Conservation (phyloP, 2,888 invertebrate genomes). For the Blastobasis lacticolella region DNA sequence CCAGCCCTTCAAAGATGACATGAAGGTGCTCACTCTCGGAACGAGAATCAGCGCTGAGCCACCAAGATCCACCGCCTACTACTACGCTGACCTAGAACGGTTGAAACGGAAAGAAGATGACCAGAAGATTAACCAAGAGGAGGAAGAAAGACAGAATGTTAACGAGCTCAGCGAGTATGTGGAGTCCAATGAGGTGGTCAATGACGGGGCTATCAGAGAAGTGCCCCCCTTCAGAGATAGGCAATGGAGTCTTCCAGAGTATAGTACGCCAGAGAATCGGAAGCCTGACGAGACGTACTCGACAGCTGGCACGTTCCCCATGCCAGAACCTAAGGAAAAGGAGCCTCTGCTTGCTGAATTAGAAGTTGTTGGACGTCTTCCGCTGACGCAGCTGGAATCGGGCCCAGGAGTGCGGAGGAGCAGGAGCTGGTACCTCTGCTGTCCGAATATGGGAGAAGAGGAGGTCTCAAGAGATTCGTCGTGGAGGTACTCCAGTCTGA, state of each 20-base stretch:
- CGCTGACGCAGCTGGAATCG: slow-evolving; percentile 49
- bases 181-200: slow-evolving; percentile 44
- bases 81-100: slow-evolving; percentile 74
- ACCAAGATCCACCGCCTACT: slow-evolving; percentile 74
- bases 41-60: slow-evolving; percentile 63
- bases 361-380: slow-evolving; percentile 53
- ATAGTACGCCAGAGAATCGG: slow-evolving; percentile 44
- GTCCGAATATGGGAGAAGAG: slow-evolving; percentile 60
- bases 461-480: slow-evolving; percentile 57
- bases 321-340: slow-evolving; percentile 64
- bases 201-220: slow-evolving; percentile 48
- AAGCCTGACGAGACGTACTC: slow-evolving; percentile 57
- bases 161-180: slow-evolving; percentile 67
- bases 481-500: slow-evolving; percentile 59
- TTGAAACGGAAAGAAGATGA: slow-evolving; percentile 55
- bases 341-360: slow-evolving; percentile 57
- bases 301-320: slow-evolving; percentile 64
- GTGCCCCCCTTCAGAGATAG: slow-evolving; percentile 51
- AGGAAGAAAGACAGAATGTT: slow-evolving; percentile 37
- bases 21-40: slow-evolving; percentile 26
- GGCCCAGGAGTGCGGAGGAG: slow-evolving; percentile 64
- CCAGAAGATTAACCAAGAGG: slow-evolving; percentile 5
- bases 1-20: slow-evolving; percentile 17
- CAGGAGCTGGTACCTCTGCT: slow-evolving; percentile 76
- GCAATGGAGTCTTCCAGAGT: slow-evolving; percentile 46